These are phyloP conservation scores for Lepidurus apus DNA, from an alignment of 1,140 invertebrate genomes.

Conservation along the genomic window DNA sequence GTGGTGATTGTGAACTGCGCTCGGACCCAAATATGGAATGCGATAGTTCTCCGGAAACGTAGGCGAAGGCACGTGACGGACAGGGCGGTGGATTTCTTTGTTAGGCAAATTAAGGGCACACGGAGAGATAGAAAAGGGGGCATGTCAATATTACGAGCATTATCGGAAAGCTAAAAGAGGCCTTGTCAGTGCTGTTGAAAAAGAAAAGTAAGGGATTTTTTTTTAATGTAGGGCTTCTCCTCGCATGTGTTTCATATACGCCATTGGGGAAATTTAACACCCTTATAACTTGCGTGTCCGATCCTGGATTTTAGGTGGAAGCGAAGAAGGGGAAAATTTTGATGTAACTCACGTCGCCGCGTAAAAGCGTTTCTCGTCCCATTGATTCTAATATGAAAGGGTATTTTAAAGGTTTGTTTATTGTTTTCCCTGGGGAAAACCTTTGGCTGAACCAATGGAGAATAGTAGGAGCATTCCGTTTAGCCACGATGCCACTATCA, in stretches of 20 bases:
- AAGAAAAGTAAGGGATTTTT: neutral
- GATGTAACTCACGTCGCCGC: constrained; percentile 17
- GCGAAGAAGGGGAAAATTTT: neutral
- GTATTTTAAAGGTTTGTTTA: neutral
- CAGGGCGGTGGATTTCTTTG: neutral
- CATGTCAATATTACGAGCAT: neutral
- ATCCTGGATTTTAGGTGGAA: neutral
- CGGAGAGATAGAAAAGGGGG: neutral
- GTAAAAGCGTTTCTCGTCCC: neutral
- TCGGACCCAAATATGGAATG: neutral
- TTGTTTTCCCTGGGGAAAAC: neutral
- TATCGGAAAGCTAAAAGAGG: neutral
- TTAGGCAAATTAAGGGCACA: constrained; percentile 10
- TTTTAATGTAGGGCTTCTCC: neutral
- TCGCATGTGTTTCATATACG: neutral
- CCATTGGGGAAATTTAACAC: neutral
- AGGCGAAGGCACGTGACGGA: neutral
- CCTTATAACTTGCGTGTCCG: neutral
- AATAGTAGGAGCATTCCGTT: neutral
- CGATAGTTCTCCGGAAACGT: neutral
- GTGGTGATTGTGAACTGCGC: neutral
- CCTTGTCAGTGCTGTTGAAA: neutral
- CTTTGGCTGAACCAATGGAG: neutral
- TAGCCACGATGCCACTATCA: constrained; percentile 16
- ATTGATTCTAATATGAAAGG: constrained; percentile 12